Evolutionary conservation across 2,888 invertebrate species (phyloP).

Genomic region (Auanema sp.): DNA sequence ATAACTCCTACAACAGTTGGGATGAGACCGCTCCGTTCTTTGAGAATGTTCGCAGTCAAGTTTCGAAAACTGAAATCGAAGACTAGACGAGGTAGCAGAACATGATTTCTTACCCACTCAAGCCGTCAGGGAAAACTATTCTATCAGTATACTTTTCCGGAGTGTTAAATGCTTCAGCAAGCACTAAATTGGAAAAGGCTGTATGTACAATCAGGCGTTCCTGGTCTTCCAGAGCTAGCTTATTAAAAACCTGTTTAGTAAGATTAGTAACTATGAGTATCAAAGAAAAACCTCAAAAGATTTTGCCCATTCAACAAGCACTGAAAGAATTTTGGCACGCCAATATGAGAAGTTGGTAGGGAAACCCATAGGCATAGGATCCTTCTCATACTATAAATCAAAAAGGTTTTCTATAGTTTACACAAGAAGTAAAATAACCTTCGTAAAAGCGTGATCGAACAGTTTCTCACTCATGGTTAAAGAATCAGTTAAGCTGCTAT

Average conservation of each 20-base stretch:
- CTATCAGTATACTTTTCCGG: constrained; percentile 59
- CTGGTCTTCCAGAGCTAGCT: constrained; percentile 42
- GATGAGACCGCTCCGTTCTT: constrained; percentile 46
- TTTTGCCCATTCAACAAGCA: constrained; percentile 62
- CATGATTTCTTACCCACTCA: constrained; percentile 51
- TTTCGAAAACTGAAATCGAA: constrained; percentile 53
- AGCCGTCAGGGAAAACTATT: constrained; percentile 62
- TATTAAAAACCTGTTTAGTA: constrained; percentile 41
- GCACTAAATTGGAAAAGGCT: constrained; percentile 58
- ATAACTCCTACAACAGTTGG: constrained; percentile 63
- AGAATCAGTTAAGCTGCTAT: constrained; percentile 35
- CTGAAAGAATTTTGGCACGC: constrained; percentile 60
- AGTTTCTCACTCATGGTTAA: constrained; percentile 20
- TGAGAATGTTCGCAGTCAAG: constrained; percentile 50
- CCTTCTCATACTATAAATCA: constrained; percentile 28
- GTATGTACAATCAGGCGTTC: constrained; percentile 54
- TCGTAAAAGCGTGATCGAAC: constrained; percentile 40
- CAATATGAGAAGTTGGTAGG: constrained; percentile 59
- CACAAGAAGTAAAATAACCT: constrained; percentile 24
- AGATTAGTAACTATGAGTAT: not conserved
- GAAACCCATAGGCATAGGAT: constrained; percentile 33
- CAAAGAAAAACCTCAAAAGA: constrained; percentile 49
- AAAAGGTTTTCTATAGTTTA: too few relatives aligned
- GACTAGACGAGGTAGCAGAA: not conserved
- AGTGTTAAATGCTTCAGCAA: constrained; percentile 63